Conservation (phyloP, 2,888 invertebrate genomes). For the Odontocerum albicorne region DNA sequence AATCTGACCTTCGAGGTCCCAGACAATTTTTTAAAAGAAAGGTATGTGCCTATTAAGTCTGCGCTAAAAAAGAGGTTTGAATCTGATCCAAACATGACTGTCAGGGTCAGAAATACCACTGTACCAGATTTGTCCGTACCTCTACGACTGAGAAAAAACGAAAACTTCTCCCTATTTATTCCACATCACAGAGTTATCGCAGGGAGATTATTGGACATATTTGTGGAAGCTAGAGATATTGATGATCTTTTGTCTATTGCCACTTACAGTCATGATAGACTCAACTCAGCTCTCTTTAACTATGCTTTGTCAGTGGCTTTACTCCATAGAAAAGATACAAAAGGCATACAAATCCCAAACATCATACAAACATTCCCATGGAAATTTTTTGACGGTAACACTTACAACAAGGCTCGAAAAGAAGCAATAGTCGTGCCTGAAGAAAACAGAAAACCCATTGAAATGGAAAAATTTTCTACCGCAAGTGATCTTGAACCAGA, state of each 20-base stretch:
- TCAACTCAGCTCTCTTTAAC: conserved; percentile 76
- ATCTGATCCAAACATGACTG: conserved; percentile 50
- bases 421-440: conserved; percentile 63
- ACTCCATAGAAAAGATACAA: conserved; percentile 70
- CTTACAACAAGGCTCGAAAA: conserved; percentile 71
- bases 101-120: conserved; percentile 62
- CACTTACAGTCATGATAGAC: conserved; percentile 66
- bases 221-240: conserved; percentile 68
- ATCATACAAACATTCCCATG: conserved; percentile 79
- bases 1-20: conserved; percentile 64
- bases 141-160: conserved; percentile 62
- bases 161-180: conserved; percentile 72
- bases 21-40: conserved; percentile 48
- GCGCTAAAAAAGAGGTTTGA: conserved; percentile 61
- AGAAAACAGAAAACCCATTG: conserved; percentile 67
- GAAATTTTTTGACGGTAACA: conserved; percentile 76
- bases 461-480: conserved; percentile 73
- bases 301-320: conserved; percentile 74
- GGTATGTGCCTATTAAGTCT: conserved; percentile 45
- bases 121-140: conserved; percentile 66
- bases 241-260: conserved; percentile 71
- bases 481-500: conserved; percentile 75
- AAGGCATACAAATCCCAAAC: conserved; percentile 69
- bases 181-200: conserved; percentile 68
- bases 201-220: conserved; percentile 65